These are phyloP conservation scores for Cacatua alba DNA, from an alignment of 2,113 vertebrate species.

Conservation along the genomic window DNA sequence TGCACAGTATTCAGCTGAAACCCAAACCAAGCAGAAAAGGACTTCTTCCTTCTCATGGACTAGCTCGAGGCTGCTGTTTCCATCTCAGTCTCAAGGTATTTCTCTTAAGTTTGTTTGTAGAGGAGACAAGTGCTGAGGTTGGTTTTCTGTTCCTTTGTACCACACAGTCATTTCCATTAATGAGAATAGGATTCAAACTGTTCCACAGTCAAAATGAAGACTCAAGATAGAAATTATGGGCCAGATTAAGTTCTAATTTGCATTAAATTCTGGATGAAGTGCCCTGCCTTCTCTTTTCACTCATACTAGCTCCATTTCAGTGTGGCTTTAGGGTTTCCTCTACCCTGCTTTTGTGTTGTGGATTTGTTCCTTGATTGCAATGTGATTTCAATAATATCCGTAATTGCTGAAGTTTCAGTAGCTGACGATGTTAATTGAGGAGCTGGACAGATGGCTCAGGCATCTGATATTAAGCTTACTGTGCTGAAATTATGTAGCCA, in stretches of 20 bases:
- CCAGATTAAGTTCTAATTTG: constrained; percentile 40
- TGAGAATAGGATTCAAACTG: constrained; percentile 10
- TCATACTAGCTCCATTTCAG: background rate
- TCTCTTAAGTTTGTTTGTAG: background rate
- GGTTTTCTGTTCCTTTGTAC: background rate
- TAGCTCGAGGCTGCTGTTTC: background rate
- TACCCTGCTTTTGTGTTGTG: constrained; percentile 23
- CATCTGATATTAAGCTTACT: constrained; percentile 36
- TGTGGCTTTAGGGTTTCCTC: constrained; percentile 37
- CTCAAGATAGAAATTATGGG: background rate
- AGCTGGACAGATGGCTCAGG: constrained; percentile 60
- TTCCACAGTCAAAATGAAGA: constrained; percentile 10
- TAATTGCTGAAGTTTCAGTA: constrained; percentile 52
- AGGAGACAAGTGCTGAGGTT: background rate
- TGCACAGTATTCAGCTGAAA: background rate
- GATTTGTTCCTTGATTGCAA: constrained; percentile 32
- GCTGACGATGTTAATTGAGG: constrained; percentile 32
- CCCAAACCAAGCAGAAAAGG: background rate
- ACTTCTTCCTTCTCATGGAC: background rate
- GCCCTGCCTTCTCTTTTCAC: background rate
- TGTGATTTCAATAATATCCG: background rate
- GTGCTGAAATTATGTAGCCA: constrained; percentile 14
- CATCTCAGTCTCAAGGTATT: background rate
- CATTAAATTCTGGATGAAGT: constrained; percentile 26
- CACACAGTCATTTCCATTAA: background rate